phyloP scores from a whole-genome alignment of 2,888 invertebrate species.

The Coleophora flavipennella region DNA sequence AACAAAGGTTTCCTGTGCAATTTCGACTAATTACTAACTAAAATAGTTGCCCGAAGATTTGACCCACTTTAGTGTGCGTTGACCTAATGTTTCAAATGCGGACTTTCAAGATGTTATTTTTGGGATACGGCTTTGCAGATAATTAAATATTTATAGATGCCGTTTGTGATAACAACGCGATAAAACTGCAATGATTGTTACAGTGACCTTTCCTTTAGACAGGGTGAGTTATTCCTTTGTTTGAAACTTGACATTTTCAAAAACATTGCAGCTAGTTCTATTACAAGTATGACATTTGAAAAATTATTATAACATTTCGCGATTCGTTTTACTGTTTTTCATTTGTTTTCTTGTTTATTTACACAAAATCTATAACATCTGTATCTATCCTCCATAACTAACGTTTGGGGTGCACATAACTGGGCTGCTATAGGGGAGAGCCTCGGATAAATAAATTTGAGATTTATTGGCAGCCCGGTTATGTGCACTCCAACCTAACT shows the following conservation, averaged over 20 bases:
- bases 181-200: constrained; percentile 30
- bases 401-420: too few relatives aligned
- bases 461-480: too few relatives aligned
- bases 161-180: constrained; percentile 40
- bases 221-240: constrained; percentile 56
- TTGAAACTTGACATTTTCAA: constrained; percentile 19
- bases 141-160: constrained; percentile 67
- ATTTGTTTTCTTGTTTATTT: too few relatives aligned
- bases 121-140: constrained; percentile 68
- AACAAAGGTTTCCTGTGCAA: constrained; percentile 17
- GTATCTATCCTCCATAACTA: too few relatives aligned
- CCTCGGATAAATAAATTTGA: too few relatives aligned
- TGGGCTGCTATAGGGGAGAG: too few relatives aligned
- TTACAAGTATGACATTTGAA: too few relatives aligned
- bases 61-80: constrained; percentile 70
- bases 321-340: too few relatives aligned
- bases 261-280: too few relatives aligned
- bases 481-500: too few relatives aligned
- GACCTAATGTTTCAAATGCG: constrained; percentile 67
- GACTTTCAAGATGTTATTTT: constrained; percentile 65
- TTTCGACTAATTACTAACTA: constrained; percentile 18
- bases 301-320: too few relatives aligned
- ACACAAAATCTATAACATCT: too few relatives aligned
- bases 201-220: constrained; percentile 31
- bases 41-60: constrained; percentile 52